phyloP scores from a whole-genome alignment of 1,140 invertebrate species.

The Tyrophagus putrescentiae region DNA sequence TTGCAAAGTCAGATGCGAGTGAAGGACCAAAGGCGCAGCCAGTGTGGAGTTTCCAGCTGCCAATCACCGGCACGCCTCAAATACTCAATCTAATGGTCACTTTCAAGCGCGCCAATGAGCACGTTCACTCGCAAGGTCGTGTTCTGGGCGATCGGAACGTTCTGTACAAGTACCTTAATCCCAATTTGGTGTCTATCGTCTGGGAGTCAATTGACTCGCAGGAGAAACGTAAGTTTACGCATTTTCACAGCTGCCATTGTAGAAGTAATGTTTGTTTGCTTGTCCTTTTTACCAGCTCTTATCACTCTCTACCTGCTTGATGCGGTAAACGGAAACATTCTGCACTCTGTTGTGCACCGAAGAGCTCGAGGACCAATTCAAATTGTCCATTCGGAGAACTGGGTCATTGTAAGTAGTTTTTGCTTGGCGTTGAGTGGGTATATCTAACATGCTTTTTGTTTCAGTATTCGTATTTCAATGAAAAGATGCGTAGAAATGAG shows the following conservation, averaged over 20 bases:
- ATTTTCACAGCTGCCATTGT: background rate
- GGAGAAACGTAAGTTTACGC: constrained; percentile 48
- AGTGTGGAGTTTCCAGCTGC: constrained; percentile 56
- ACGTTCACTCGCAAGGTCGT: constrained; percentile 85
- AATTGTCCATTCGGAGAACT: constrained; percentile 91
- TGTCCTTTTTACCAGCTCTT: constrained; percentile 8
- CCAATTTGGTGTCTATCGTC: constrained; percentile 76
- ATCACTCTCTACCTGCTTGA: constrained; percentile 74
- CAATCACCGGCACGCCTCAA: constrained; percentile 25
- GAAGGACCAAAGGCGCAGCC: constrained; percentile 35
- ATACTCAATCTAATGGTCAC: constrained; percentile 38
- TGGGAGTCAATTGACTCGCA: constrained; percentile 57
- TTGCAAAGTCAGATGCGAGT: constrained; percentile 30
- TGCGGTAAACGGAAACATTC: constrained; percentile 58
- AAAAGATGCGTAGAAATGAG: constrained; percentile 78
- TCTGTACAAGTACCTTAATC: constrained; percentile 96
- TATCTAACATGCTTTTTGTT: constrained; percentile 26
- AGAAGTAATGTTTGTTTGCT: too few relatives aligned
- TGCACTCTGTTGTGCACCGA: constrained; percentile 38
- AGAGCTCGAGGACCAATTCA: constrained; percentile 59
- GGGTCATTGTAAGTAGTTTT: constrained; percentile 51
- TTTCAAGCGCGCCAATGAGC: constrained; percentile 57
- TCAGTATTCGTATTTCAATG: constrained; percentile 77
- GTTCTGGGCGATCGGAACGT: constrained; percentile 88
- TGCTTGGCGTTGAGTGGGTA: constrained; percentile 1